Evolutionary conservation across 1,140 invertebrate species (phyloP).

Genomic region (Listronotus oregonensis): DNA sequence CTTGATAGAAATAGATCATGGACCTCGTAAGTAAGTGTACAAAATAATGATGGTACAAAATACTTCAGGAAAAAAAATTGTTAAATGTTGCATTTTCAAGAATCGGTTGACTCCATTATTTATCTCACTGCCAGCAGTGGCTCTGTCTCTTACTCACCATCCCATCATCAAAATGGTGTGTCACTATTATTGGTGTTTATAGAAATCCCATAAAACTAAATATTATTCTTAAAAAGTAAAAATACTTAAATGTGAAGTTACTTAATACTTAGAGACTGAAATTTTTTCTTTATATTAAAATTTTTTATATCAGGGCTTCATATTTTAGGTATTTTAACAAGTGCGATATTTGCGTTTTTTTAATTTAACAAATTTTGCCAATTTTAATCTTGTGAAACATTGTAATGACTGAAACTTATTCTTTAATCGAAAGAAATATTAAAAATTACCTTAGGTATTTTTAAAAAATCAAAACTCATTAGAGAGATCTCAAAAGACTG

Average conservation of each 20-base stretch:
- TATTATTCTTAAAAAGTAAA: neutral
- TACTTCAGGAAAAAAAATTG: slow-evolving; percentile 50
- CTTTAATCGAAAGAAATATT: too few relatives aligned
- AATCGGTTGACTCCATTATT: slow-evolving; percentile 49
- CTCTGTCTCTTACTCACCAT: slow-evolving; percentile 51
- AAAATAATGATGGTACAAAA: slow-evolving; percentile 52
- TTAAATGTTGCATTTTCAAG: slow-evolving; percentile 33
- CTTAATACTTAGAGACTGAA: slow-evolving; percentile 37
- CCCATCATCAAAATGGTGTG: slow-evolving; percentile 34
- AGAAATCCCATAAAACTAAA: slow-evolving; percentile 25
- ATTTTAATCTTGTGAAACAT: too few relatives aligned
- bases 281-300: slow-evolving; percentile 22
- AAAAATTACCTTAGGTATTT: neutral
- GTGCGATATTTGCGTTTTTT: neutral
- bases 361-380: too few relatives aligned
- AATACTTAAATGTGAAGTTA: slow-evolving; percentile 36
- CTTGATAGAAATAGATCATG: slow-evolving; percentile 24
- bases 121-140: slow-evolving; percentile 52
- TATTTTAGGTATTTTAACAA: slow-evolving; percentile 18
- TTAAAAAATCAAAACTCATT: neutral
- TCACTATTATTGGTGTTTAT: slow-evolving; percentile 26
- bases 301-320: slow-evolving; percentile 25
- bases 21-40: slow-evolving; percentile 43
- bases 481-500: slow-evolving; percentile 35
- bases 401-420: too few relatives aligned